Evolutionary conservation across 2,113 vertebrate species (phyloP).

Genomic region (Cyprinodon variegatus): DNA sequence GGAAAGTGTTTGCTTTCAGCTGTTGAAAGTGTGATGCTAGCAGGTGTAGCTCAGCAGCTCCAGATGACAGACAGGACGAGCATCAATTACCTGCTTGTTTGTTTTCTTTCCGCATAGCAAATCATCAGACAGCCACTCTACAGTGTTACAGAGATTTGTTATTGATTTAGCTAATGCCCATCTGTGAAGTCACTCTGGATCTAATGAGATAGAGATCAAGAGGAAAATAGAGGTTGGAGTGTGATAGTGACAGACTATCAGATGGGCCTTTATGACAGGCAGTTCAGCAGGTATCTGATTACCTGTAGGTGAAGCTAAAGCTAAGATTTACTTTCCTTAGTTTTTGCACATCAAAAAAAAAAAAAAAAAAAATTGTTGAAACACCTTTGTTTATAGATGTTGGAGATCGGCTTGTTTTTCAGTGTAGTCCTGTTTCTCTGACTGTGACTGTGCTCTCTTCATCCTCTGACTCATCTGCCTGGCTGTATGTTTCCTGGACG

Average conservation of each 20-base stretch:
- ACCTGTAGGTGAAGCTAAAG: background rate
- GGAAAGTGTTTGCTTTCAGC: background rate
- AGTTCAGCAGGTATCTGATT: background rate
- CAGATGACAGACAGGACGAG: constrained; percentile 50
- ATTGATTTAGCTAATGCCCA: background rate
- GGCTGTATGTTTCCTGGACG: too few relatives aligned
- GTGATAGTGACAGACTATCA: too few relatives aligned
- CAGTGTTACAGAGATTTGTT: background rate
- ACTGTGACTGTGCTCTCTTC: too few relatives aligned
- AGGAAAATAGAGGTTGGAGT: background rate
- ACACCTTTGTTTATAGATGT: too few relatives aligned
- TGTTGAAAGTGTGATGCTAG: background rate
- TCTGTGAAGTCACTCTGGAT: background rate
- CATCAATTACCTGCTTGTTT: constrained; percentile 50
- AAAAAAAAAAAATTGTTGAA: too few relatives aligned
- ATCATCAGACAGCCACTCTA: background rate
- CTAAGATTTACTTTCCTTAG: too few relatives aligned
- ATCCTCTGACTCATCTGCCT: too few relatives aligned
- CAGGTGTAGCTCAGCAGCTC: constrained; percentile 47
- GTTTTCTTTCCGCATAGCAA: too few relatives aligned
- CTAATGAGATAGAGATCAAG: background rate
- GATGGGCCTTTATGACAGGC: background rate
- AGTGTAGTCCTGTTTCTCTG: too few relatives aligned
- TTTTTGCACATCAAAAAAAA: too few relatives aligned
- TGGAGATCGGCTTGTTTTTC: too few relatives aligned